These are phyloP conservation scores for Patagioenas fasciata DNA, from an alignment of 2,113 vertebrate species.

Conservation along the genomic window DNA sequence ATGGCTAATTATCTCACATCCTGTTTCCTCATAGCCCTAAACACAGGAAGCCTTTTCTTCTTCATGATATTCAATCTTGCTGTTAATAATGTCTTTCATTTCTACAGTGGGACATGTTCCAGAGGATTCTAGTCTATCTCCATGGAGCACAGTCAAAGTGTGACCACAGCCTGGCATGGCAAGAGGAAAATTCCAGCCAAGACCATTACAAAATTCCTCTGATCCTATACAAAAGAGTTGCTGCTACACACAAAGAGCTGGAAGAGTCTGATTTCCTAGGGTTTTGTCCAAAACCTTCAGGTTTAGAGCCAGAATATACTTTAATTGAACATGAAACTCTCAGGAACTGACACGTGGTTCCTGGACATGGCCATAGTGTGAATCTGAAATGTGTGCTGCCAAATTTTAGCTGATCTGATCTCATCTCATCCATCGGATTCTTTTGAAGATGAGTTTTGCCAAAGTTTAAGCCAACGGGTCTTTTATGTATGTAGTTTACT, in stretches of 20 bases:
- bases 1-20: slow-evolving; percentile 46
- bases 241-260: neutral
- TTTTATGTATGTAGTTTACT: neutral
- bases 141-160: neutral
- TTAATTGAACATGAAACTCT: neutral
- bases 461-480: neutral
- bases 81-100: slow-evolving; percentile 35
- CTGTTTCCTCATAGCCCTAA: slow-evolving; percentile 6
- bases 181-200: neutral
- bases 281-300: neutral
- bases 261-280: neutral
- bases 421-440: neutral
- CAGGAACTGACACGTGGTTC: neutral
- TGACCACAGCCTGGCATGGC: neutral
- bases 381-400: neutral
- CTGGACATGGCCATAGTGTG: neutral
- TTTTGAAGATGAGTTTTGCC: neutral
- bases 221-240: neutral
- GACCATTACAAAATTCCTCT: neutral
- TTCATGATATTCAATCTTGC: neutral
- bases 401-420: neutral
- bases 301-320: neutral
- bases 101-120: neutral
- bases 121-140: slow-evolving; percentile 6
- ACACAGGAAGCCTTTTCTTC: slow-evolving; percentile 48